These are phyloP conservation scores for Orchestia grillus DNA, from an alignment of 1,140 invertebrate genomes.

Conservation along the genomic window DNA sequence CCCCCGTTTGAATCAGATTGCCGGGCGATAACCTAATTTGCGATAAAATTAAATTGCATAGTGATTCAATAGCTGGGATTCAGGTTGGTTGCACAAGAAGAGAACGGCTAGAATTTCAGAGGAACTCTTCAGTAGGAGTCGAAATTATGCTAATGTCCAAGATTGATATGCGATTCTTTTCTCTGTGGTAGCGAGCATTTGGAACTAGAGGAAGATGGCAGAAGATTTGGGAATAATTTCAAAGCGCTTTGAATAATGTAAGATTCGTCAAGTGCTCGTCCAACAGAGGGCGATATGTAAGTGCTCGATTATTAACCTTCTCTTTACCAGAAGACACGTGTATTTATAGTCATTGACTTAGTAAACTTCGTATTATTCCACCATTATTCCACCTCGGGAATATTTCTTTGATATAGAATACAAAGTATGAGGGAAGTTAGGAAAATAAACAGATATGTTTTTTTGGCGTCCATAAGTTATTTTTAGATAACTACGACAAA, in stretches of 20 bases:
- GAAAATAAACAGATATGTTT: not conserved
- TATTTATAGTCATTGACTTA: not conserved
- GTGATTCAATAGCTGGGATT: constrained; percentile 52
- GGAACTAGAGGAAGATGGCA: constrained; percentile 11
- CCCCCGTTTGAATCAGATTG: constrained; percentile 51
- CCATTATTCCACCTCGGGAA: not conserved
- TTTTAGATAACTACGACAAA: not conserved
- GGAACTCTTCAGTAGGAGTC: constrained; percentile 17
- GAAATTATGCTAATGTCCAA: constrained; percentile 44
- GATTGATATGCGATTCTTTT: constrained; percentile 51
- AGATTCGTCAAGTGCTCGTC: not conserved
- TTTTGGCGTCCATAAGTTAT: not conserved
- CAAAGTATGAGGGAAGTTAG: not conserved
- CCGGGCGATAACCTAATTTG: constrained; percentile 52
- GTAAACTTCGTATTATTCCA: not conserved
- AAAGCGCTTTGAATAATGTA: not conserved
- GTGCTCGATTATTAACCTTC: not conserved
- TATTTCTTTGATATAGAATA: not conserved
- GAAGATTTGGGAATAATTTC: constrained; percentile 30
- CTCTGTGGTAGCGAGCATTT: constrained; percentile 20
- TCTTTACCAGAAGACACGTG: not conserved
- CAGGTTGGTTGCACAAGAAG: constrained; percentile 6
- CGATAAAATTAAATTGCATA: constrained; percentile 53
- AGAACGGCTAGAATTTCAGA: constrained; percentile 7
- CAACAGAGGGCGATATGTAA: not conserved